Evolutionary conservation across 2,113 vertebrate species (phyloP).

Genomic region (Athene cunicularia): DNA sequence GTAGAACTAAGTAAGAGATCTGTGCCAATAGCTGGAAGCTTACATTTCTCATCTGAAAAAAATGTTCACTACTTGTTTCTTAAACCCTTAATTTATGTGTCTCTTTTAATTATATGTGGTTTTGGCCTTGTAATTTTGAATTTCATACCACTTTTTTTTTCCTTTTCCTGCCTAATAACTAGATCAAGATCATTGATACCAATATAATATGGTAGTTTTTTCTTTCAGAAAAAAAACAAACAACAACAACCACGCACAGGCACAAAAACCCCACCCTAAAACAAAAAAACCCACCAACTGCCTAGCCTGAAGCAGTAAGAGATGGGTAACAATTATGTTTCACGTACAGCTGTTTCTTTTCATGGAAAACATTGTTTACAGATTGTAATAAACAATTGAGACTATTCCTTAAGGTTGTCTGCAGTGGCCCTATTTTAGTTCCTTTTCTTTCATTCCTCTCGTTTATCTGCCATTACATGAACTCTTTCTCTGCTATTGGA

Average conservation of each 20-base stretch:
- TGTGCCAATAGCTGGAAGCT: neutral
- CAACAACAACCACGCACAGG: fast-evolving
- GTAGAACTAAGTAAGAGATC: neutral
- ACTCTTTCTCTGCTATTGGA: neutral
- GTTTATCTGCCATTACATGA: neutral
- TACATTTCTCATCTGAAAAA: neutral
- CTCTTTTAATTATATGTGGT: neutral
- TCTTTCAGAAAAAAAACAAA: neutral
- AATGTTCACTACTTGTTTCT: neutral
- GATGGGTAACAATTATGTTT: neutral
- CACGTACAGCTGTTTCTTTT: neutral
- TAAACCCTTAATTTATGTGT: neutral
- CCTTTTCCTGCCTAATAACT: neutral
- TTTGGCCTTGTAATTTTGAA: neutral
- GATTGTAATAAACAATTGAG: neutral
- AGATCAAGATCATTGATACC: neutral
- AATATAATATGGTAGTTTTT: neutral
- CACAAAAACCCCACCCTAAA: too few species aligned
- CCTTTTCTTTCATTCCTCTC: neutral
- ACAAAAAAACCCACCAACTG: neutral
- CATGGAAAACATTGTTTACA: neutral
- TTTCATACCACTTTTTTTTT: neutral
- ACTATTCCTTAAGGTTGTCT: neutral
- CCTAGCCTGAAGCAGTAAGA: neutral
- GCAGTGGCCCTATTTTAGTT: neutral